Percentiles rank a stretch among this genome's conserved stretches.
Evolutionary conservation across 2,797 vertebrate genomes (phyloP).

Genomic region (Poeciliopsis infans): DNA sequence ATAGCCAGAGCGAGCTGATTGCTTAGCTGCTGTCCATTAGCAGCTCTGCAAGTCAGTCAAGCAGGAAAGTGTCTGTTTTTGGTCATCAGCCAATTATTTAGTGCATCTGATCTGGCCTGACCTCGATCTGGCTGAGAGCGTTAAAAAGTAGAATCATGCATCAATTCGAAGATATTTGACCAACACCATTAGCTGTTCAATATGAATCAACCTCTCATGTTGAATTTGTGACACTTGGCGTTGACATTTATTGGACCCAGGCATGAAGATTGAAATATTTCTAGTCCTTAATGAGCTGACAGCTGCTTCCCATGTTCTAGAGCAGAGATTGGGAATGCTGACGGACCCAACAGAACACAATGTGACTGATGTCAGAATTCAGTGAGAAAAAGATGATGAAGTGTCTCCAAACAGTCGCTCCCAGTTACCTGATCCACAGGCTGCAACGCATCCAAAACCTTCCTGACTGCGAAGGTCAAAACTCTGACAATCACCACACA

Average conservation of each 20-base stretch:
- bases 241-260: background rate
- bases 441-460: slow-evolving; percentile 13
- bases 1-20: too few species aligned
- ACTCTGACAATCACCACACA: background rate
- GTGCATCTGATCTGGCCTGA: background rate
- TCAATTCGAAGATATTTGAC: background rate
- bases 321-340: background rate
- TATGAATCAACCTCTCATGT: background rate
- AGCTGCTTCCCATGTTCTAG: too few species aligned
- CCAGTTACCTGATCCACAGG: slow-evolving; percentile 22
- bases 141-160: background rate
- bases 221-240: background rate
- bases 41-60: background rate
- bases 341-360: background rate
- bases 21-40: background rate
- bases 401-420: slow-evolving; percentile 3
- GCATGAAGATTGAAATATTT: background rate
- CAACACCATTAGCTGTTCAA: background rate
- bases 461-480: slow-evolving; percentile 24
- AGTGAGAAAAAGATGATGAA: background rate
- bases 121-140: background rate
- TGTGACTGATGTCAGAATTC: background rate
- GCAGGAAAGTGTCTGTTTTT: background rate
- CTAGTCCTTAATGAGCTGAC: background rate
- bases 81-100: background rate